These are phyloP conservation scores for Lasioglossum marginatum DNA, from an alignment of 2,888 invertebrate genomes.

Conservation along the genomic window DNA sequence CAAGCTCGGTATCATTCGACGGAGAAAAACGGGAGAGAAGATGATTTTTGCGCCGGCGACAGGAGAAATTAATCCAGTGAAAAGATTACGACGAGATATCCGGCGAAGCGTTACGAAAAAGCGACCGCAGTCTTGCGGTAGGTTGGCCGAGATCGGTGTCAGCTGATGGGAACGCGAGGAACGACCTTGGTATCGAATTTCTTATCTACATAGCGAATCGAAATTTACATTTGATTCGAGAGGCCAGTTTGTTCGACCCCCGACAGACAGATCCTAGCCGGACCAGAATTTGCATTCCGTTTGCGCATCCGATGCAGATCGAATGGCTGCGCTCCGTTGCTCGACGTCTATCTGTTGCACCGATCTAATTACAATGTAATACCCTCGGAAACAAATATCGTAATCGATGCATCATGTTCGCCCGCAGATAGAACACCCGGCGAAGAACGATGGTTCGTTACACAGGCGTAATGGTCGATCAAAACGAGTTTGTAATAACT, in stretches of 20 bases:
- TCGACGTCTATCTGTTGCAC: constrained; percentile 27
- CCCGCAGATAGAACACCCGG: background rate
- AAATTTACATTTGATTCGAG: constrained; percentile 53
- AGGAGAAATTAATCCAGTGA: constrained; percentile 46
- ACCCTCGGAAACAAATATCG: constrained; percentile 40
- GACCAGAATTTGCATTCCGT: constrained; percentile 36
- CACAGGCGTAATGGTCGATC: too few species aligned
- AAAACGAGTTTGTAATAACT: too few species aligned
- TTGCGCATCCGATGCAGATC: constrained; percentile 6
- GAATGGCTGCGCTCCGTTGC: background rate
- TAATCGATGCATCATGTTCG: background rate
- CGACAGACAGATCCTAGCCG: background rate
- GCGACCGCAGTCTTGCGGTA: constrained; percentile 44
- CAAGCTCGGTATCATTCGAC: constrained; percentile 5
- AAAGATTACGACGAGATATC: constrained; percentile 32
- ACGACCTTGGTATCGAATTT: constrained; percentile 58
- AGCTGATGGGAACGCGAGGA: constrained; percentile 52
- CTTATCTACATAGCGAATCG: constrained; percentile 37
- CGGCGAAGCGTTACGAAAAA: constrained; percentile 52
- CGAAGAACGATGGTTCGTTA: too few species aligned
- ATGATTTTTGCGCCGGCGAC: constrained; percentile 28
- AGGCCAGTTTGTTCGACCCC: background rate
- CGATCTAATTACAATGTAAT: constrained; percentile 50
- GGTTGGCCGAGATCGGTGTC: constrained; percentile 51
- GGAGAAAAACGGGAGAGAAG: constrained; percentile 16